Percentiles rank a stretch among this genome's conserved stretches.
phyloP scores from a whole-genome alignment of 1,140 invertebrate genomes.

The Andrena cerasifolii region DNA sequence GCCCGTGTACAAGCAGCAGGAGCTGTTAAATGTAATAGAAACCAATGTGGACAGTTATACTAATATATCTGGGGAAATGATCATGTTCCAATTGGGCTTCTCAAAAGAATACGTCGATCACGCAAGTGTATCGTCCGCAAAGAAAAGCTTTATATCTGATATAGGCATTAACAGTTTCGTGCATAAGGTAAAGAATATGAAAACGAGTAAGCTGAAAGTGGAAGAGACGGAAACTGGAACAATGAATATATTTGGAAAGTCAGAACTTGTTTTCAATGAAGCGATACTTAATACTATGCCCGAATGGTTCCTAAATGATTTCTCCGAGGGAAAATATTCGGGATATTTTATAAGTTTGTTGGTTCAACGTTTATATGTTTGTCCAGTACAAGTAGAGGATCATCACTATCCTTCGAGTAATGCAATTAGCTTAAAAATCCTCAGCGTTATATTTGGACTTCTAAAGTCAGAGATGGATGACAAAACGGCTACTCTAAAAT shows the following conservation, averaged over 20 bases:
- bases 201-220: not conserved
- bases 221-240: constrained; percentile 10
- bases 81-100: constrained; percentile 65
- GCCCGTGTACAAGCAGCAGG: constrained; percentile 82
- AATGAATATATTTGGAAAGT: not conserved
- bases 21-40: constrained; percentile 84
- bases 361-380: constrained; percentile 85
- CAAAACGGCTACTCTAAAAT: constrained; percentile 75
- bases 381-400: constrained; percentile 89
- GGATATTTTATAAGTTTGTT: constrained; percentile 86
- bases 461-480: constrained; percentile 79
- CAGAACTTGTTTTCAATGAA: constrained; percentile 36
- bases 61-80: constrained; percentile 82
- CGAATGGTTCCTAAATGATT: constrained; percentile 86
- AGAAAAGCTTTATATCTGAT: constrained; percentile 63
- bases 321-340: constrained; percentile 84
- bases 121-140: not conserved
- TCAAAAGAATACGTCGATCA: too few species aligned
- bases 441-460: constrained; percentile 87
- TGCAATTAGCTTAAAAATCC: constrained; percentile 84
- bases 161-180: constrained; percentile 50
- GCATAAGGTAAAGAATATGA: not conserved
- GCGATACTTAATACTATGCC: constrained; percentile 76
- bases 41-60: constrained; percentile 85
- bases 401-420: constrained; percentile 84